phyloP scores from a whole-genome alignment of 2,888 invertebrate genomes.

The Tyria jacobaeae region DNA sequence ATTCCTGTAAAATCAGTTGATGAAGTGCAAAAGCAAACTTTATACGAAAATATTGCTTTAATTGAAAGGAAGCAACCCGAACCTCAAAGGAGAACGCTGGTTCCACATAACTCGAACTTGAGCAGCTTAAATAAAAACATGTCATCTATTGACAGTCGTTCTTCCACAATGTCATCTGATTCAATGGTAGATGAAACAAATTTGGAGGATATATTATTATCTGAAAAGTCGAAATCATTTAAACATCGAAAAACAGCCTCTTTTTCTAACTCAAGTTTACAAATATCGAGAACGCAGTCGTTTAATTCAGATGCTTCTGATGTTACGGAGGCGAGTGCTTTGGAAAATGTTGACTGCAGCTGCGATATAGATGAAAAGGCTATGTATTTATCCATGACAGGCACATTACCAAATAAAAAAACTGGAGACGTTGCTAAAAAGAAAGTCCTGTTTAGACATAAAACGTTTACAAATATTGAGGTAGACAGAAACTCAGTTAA shows the following conservation, averaged over 20 bases:
- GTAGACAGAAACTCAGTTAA: constrained; percentile 73
- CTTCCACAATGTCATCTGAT: constrained; percentile 76
- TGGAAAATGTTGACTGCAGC: constrained; percentile 82
- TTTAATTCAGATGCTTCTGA: constrained; percentile 73
- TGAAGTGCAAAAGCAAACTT: constrained; percentile 55
- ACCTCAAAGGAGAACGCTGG: constrained; percentile 65
- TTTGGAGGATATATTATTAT: constrained; percentile 80
- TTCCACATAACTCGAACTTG: constrained; percentile 50
- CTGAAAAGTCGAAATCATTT: constrained; percentile 82
- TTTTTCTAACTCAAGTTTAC: constrained; percentile 57
- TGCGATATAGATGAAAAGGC: constrained; percentile 63
- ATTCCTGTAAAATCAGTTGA: constrained; percentile 64
- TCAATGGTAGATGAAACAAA: constrained; percentile 80
- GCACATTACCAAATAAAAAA: constrained; percentile 77
- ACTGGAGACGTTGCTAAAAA: constrained; percentile 61
- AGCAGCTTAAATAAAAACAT: constrained; percentile 51
- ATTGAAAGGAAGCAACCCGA: constrained; percentile 61
- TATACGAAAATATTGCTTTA: constrained; percentile 76
- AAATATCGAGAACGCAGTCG: constrained; percentile 68
- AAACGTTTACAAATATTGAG: constrained; percentile 82
- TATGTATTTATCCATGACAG: constrained; percentile 76
- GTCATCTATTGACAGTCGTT: constrained; percentile 64
- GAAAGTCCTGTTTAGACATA: constrained; percentile 80
- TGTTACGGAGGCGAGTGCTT: constrained; percentile 76
- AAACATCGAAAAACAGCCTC: constrained; percentile 62